phyloP scores from a whole-genome alignment of 2,113 vertebrate genomes.

The Cathartes aura region DNA sequence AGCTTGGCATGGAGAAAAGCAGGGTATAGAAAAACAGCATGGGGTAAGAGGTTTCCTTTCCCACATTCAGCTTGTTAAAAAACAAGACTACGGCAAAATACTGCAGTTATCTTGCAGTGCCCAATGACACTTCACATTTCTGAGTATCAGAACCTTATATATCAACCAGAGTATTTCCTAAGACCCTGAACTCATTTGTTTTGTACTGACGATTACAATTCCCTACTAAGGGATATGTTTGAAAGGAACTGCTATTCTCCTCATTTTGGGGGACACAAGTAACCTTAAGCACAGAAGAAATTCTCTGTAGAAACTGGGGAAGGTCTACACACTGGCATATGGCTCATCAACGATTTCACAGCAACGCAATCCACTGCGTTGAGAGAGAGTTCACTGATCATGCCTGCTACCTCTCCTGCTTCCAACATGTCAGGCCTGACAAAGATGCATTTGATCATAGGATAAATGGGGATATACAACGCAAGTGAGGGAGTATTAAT shows the following conservation, averaged over 20 bases:
- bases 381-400: background rate
- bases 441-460: background rate
- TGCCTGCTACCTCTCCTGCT: background rate
- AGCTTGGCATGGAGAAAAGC: background rate
- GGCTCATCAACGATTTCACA: background rate
- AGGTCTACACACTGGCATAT: background rate
- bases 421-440: rapidly evolving
- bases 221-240: background rate
- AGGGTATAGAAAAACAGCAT: background rate
- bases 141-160: background rate
- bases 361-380: background rate
- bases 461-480: background rate
- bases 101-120: background rate
- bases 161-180: background rate
- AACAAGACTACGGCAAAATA: background rate
- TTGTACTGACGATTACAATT: background rate
- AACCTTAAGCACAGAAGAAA: background rate
- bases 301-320: background rate
- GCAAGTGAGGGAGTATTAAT: background rate
- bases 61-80: background rate
- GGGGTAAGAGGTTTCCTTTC: background rate
- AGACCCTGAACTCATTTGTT: background rate
- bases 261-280: background rate
- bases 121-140: background rate
- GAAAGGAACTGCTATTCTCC: background rate